These are phyloP conservation scores for Trogon melanurus DNA, from an alignment of 2,113 vertebrate genomes.

Conservation along the genomic window DNA sequence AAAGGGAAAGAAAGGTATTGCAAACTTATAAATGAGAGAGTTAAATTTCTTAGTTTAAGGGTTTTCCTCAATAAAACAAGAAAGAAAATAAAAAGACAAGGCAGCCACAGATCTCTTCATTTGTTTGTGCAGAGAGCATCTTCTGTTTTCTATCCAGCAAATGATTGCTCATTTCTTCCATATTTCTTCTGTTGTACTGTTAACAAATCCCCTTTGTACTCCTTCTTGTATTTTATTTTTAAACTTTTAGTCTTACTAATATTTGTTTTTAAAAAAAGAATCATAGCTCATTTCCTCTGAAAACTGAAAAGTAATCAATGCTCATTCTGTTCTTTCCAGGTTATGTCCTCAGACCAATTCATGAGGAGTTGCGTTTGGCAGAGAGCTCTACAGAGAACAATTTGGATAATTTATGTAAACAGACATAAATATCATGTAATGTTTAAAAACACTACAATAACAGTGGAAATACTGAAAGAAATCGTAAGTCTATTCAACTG, in stretches of 20 bases:
- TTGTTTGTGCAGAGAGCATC: neutral
- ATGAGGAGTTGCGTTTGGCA: neutral
- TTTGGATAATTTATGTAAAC: constrained; percentile 20
- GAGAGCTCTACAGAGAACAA: neutral
- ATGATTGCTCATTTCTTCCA: neutral
- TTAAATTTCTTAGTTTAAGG: neutral
- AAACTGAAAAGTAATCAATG: neutral
- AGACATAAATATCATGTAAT: neutral
- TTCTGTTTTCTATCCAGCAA: neutral
- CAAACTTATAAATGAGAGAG: neutral
- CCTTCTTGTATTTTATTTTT: neutral
- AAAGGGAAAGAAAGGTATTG: neutral
- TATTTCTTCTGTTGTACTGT: neutral
- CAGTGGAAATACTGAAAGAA: neutral
- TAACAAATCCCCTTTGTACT: neutral
- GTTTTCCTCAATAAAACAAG: neutral
- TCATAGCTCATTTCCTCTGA: neutral
- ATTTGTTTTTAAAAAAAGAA: neutral
- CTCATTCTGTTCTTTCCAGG: neutral
- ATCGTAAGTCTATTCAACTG: neutral
- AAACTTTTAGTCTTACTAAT: neutral
- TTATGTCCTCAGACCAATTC: neutral
- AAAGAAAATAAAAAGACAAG: neutral
- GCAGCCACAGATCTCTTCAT: neutral
- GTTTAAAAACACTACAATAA: neutral